A percentile compares a stretch with the other conserved stretches of the same genome.
phyloP scores from a whole-genome alignment of 2,888 invertebrate species.

The Hedychridium roseum region DNA sequence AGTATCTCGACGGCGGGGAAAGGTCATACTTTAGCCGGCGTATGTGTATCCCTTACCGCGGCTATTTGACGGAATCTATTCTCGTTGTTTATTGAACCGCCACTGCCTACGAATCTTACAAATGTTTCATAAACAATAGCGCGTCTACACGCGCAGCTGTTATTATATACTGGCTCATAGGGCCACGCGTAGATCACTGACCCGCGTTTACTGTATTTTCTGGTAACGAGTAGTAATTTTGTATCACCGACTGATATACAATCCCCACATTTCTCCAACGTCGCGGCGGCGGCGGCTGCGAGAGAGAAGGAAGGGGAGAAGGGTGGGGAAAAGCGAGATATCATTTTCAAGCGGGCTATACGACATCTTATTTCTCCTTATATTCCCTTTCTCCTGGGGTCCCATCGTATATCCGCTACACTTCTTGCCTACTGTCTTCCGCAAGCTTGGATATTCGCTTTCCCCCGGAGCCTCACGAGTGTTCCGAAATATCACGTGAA shows the following conservation, averaged over 20 bases:
- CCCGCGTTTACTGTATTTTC: conserved; percentile 27
- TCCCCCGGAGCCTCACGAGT: conserved; percentile 1
- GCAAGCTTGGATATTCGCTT: conserved; percentile 17
- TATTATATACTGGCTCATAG: conserved; percentile 8
- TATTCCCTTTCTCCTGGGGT: conserved; percentile 4
- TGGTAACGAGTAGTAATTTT: conserved; percentile 35
- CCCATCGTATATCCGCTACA: not conserved
- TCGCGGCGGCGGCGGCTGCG: not conserved
- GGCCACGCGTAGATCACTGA: conserved; percentile 26
- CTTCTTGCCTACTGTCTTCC: no score
- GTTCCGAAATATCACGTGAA: not conserved
- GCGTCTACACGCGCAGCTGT: conserved; percentile 11
- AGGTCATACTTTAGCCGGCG: no score
- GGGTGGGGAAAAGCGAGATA: not conserved
- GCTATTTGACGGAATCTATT: no score
- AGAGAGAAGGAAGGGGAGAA: not conserved
- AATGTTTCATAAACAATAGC: no score
- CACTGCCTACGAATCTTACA: no score
- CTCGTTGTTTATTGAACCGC: no score
- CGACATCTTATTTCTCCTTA: conserved; percentile 7
- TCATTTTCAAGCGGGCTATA: conserved; percentile 4
- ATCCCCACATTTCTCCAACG: conserved; percentile 11
- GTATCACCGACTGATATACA: conserved; percentile 31
- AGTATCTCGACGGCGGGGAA: no score
- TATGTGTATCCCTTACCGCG: no score